Evolutionary conservation across 2,888 invertebrate genomes (phyloP), one percentile per base, ranked within the genome.

Genomic region (Drosophila bunnanda): DNA sequence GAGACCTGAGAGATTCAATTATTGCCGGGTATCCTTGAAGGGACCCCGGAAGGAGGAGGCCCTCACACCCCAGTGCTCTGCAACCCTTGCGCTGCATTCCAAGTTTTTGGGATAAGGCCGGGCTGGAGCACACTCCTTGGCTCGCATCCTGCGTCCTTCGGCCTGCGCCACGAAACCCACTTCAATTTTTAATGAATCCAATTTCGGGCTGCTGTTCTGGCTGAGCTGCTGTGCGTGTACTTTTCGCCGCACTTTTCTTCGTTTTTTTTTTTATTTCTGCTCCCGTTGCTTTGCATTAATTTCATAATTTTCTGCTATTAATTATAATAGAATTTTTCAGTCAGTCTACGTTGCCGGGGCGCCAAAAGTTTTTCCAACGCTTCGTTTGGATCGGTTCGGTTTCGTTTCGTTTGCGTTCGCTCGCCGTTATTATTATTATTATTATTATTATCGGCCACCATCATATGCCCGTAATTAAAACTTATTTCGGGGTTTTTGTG

Each of bases 391-490:
- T 61, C 58, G 30, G 64, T 50, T 62, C 15, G 41, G 64, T 64
- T 64, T 22, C 30, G 61, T 62, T 64, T 64, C 25, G 32, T 66
- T 67, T 65, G 44, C 64, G 68, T 56, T 38, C 61, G 28, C 34
- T 54, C 68, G 68, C 50, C 68, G 52, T 75, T 75, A 75, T 68
- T 67, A 67, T 67, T 67, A 66, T 66, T 66, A 38, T 36, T 36
- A 62, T 62, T 62, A 66, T 66, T 66, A 86, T 84, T 84, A 84
- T 84, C 88, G 85, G 89, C 81, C 89, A 87, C 85, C 89, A 88
- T 85, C 85, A 85, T 85, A 89, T 85, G 85, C 85, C 83, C 88
- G 89, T 85, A 85, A 85, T 85, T 85, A 85, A 85, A 85, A 89
- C 82, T 89, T 87, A 89, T 85, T 85, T 85, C 73, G 82, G 75